Percentiles rank a stretch among this genome's conserved stretches.
Evolutionary conservation across 2,797 vertebrate genomes (phyloP).

Genomic region (Halcyon chelicuti): DNA sequence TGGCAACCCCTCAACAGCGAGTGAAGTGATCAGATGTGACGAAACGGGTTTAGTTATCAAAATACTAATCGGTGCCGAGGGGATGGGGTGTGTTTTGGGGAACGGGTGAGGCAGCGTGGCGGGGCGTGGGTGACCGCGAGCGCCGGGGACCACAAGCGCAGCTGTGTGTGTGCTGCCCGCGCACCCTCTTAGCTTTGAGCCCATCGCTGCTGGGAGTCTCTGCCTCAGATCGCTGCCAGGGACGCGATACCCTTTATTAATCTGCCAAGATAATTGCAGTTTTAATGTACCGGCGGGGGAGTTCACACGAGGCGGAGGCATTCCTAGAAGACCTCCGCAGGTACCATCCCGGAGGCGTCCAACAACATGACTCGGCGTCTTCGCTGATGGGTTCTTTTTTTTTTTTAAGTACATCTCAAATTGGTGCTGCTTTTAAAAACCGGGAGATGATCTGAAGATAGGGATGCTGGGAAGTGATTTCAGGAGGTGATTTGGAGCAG

Average conservation of each 20-base stretch:
- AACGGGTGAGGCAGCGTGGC: background rate
- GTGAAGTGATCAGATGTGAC: background rate
- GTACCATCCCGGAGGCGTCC: background rate
- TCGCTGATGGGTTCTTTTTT: rapidly evolving
- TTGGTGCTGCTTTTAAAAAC: background rate
- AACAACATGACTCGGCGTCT: rapidly evolving
- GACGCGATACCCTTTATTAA: background rate
- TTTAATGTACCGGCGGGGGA: background rate
- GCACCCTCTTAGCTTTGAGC: background rate
- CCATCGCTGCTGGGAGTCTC: background rate
- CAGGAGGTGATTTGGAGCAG: background rate
- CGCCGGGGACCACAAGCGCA: background rate
- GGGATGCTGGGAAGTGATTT: background rate
- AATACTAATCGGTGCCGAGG: background rate
- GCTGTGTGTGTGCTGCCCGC: background rate
- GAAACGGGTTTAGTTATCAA: background rate
- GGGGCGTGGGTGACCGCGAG: background rate
- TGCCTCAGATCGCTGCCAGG: background rate
- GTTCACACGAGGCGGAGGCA: background rate
- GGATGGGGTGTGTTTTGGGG: background rate
- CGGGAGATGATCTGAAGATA: background rate
- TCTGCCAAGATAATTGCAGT: background rate
- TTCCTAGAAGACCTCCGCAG: background rate
- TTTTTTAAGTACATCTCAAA: background rate
- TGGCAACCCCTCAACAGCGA: rapidly evolving